Evolutionary conservation across 2,113 vertebrate species (phyloP), one percentile per base, ranked within the genome.

Genomic region (Raja brachyura): DNA sequence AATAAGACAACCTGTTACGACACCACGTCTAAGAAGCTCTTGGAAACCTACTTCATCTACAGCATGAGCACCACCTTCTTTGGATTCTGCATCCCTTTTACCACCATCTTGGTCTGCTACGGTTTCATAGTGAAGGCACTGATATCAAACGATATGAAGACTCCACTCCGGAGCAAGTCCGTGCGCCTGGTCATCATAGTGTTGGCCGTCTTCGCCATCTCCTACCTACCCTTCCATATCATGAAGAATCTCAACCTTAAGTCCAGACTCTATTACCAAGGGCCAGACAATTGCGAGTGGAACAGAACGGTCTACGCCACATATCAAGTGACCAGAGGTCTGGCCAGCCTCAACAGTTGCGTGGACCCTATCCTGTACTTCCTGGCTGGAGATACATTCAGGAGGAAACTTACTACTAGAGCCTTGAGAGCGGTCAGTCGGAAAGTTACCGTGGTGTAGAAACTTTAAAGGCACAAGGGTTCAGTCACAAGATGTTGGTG

Each of bases 221-320:
- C 99, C 92, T 99, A 99, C 94, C 96, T 99, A 95, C 99, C 99
- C 63, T 99, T 99, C 95, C 99, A 99, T 0, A 98, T 99, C 93
- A 99, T 99, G 99, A 99, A 99, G 95, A 99, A 98, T 93, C 97
- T 99, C 94, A 99, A 99, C 94, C 96, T 99, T 96, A 95, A 98
- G 93, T 98, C 99, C 76, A 95, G 99, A 93, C 96, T 99, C 93
- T 98, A 98, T 96, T 99, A 99, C 94, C 99, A 99, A 95, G 97
- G 97, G 94, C 97, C 97, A 0, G 97, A 98, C 77, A 99, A 99
- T 98, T 99, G 99, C 79, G 97, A 95, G 92, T 99, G 99, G 94
- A 99, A 99, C 5, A 97, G 99, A 94, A 96, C 97, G 63, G 98
- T 99, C 76, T 99, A 99, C 93, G 99, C 98, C 95, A 99, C 98